Conservation (phyloP, 2,113 vertebrate genomes). For the Cyprinus carpio region DNA sequence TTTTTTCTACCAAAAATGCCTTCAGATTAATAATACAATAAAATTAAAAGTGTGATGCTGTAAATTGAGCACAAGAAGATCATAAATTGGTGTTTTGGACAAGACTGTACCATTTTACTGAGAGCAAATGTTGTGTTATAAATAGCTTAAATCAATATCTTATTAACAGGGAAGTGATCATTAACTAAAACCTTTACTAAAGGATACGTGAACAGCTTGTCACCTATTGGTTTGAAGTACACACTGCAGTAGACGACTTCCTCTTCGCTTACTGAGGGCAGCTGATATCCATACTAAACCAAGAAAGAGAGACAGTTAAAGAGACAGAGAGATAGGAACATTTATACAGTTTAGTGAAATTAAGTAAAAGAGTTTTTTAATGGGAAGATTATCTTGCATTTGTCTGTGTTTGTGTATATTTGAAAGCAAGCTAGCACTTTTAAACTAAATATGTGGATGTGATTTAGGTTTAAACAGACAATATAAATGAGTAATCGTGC, state of each 20-base stretch:
- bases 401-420: constrained; percentile 24
- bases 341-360: background rate
- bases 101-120: background rate
- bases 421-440: background rate
- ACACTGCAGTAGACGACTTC: constrained; percentile 80
- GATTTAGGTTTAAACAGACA: constrained; percentile 1
- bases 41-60: background rate
- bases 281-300: constrained; percentile 87
- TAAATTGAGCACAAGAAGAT: background rate
- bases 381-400: background rate
- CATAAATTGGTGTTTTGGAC: background rate
- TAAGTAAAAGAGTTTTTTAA: background rate
- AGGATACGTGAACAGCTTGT: constrained; percentile 87
- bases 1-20: background rate
- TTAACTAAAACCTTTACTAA: background rate
- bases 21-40: background rate
- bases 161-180: background rate
- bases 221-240: constrained; percentile 83
- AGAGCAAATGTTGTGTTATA: background rate
- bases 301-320: constrained; percentile 40
- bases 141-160: background rate
- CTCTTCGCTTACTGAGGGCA: constrained; percentile 76
- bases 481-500: background rate
- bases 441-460: constrained; percentile 12
- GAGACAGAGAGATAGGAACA: constrained; percentile 8